phyloP scores from a whole-genome alignment of 35 echinoderm and acorn worm genomes.

The Patiria miniata region DNA sequence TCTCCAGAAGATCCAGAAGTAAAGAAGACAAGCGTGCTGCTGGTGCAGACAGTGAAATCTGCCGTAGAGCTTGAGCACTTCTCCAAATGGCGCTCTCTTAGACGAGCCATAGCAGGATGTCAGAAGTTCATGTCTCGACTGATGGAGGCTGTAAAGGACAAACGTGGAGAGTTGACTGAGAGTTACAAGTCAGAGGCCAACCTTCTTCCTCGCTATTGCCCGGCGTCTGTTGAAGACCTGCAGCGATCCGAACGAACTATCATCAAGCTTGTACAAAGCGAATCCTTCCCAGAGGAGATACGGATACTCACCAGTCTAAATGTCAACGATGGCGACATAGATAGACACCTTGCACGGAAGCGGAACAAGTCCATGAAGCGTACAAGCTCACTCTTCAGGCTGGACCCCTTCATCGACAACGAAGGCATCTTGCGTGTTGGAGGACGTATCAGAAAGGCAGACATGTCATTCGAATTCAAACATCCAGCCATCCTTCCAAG shows the following conservation, averaged over 20 bases:
- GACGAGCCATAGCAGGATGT: neutral
- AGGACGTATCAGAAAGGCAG: neutral
- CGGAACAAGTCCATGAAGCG: neutral
- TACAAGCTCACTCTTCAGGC: neutral
- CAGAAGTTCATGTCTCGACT: neutral
- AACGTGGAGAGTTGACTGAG: neutral
- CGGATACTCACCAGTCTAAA: no score
- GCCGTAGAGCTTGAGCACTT: neutral
- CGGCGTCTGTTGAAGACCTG: slow-evolving; percentile 12
- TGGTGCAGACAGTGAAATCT: neutral
- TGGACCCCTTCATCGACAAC: slow-evolving; percentile 18
- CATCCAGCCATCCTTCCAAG: no score
- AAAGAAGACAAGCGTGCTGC: no score
- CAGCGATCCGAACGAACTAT: neutral
- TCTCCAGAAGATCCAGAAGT: neutral
- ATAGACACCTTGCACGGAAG: neutral
- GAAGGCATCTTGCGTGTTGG: slow-evolving; percentile 18
- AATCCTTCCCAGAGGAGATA: neutral
- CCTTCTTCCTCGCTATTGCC: no score
- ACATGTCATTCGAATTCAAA: neutral
- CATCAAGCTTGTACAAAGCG: slow-evolving; percentile 29
- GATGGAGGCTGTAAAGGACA: neutral
- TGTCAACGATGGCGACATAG: neutral
- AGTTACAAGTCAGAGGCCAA: neutral
- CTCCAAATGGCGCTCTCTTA: neutral